phyloP scores from a whole-genome alignment of 2,797 vertebrate species.

The Hypotaenidia philippensis region DNA sequence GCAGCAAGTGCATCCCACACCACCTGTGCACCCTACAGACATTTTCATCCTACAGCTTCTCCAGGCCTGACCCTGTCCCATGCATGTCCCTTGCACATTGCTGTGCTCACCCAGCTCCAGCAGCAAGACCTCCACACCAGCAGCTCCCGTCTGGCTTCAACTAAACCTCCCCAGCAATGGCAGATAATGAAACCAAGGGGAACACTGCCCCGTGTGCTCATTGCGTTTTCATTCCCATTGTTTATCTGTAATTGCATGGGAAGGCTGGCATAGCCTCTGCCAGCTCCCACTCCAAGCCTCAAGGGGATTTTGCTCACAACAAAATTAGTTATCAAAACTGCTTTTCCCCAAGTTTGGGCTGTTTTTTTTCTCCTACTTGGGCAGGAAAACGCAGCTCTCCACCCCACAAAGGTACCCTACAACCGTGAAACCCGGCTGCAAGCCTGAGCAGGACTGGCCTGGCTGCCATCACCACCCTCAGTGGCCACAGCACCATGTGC shows the following conservation, averaged over 20 bases:
- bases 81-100: accelerated
- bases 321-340: constrained; percentile 60
- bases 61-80: accelerated
- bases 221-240: constrained; percentile 23
- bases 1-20: background rate
- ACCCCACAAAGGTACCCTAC: background rate
- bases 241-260: constrained; percentile 55
- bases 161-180: background rate
- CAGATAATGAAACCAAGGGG: background rate
- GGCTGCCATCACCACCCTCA: accelerated
- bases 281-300: constrained; percentile 43
- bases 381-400: background rate
- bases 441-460: background rate
- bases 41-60: accelerated
- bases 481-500: accelerated
- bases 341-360: constrained; percentile 10
- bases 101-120: accelerated
- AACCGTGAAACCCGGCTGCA: background rate
- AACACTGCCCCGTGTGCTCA: background rate
- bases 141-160: background rate
- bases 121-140: background rate
- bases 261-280: constrained; percentile 60
- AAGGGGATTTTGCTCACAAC: constrained; percentile 40
- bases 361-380: background rate
- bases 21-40: accelerated